Evolutionary conservation across 2,797 vertebrate genomes (phyloP), one percentile per base, ranked within the genome.

Genomic region (Lagocephalus sceleratus): DNA sequence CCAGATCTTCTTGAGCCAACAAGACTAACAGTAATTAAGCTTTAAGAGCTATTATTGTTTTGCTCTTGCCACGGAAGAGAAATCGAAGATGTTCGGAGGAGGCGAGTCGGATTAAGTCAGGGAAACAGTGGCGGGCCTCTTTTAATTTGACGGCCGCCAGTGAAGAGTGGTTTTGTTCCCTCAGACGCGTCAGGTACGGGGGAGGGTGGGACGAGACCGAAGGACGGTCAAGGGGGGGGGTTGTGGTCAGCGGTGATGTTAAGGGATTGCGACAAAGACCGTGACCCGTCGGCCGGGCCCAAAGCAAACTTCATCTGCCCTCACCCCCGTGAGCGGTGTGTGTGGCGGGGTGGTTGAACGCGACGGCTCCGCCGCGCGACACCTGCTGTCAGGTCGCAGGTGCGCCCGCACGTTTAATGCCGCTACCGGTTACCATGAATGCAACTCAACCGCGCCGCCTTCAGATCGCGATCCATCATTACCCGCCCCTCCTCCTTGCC

Each of bases 231-330:
- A 14, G 32, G 23, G 23, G 7, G 23, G 7, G 23, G 23, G 23
- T 14, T 14, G 10, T 10, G 32, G 32, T 35, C 4, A 35, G 32
- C 32, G 66, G 29, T 42, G 63, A 70, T 57, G 56, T 43, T 81
- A 71, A 73, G 59, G 54, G 45, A 39, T 26, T 54, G 5, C 21
- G 67, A 81, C 66, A 51, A 71, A 78, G 57, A 45, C 50, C 53
- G 43, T 21, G 46, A 47, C 59, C 44, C 54, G 53, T 57, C 57
- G 64, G 73, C 54, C 64, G 60, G 32, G 67, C 47, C 35, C 48
- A 58, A 56, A 45, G 47, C 47, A 49, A 67, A 54, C 32, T 48
- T 62, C 42, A 64, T 54, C 59, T 46, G 56, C 20, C 64, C 51
- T 54, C 43, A 52, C 19, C 32, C 14, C 6, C 14, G 14, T 35